Evolutionary conservation across 2,797 vertebrate genomes (phyloP).

Genomic region (Pipistrellus pipistrellus): DNA sequence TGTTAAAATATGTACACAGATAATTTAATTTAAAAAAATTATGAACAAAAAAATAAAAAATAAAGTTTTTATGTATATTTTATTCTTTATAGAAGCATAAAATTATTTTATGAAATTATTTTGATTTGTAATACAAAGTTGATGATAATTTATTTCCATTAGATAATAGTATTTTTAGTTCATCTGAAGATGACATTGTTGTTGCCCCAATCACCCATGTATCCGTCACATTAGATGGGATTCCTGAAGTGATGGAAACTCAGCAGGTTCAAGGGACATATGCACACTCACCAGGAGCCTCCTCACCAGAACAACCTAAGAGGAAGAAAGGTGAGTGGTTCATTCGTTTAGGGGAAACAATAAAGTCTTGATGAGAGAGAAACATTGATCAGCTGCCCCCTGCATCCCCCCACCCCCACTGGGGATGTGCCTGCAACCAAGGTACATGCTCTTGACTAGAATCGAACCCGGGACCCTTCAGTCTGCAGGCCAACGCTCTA

Average conservation of each 20-base stretch:
- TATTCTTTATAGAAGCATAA: constrained; percentile 34
- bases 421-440: no score
- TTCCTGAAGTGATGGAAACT: constrained; percentile 92
- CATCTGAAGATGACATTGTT: constrained; percentile 92
- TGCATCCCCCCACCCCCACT: no score
- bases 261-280: constrained; percentile 90
- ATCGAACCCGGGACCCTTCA: no score
- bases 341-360: background rate
- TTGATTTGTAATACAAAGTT: constrained; percentile 59
- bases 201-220: constrained; percentile 93
- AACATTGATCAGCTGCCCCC: no score
- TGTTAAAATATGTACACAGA: no score
- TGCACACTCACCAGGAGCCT: constrained; percentile 85
- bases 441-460: no score
- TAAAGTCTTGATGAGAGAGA: background rate
- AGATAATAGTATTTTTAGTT: constrained; percentile 94
- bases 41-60: no score
- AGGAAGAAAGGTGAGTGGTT: constrained; percentile 93
- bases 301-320: constrained; percentile 91
- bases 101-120: constrained; percentile 37
- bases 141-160: constrained; percentile 78
- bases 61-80: constrained; percentile 35
- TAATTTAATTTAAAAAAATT: no score
- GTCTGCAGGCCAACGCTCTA: no score
- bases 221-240: constrained; percentile 93